phyloP scores from a whole-genome alignment of 1,140 invertebrate species.

The Bombus confusus region DNA sequence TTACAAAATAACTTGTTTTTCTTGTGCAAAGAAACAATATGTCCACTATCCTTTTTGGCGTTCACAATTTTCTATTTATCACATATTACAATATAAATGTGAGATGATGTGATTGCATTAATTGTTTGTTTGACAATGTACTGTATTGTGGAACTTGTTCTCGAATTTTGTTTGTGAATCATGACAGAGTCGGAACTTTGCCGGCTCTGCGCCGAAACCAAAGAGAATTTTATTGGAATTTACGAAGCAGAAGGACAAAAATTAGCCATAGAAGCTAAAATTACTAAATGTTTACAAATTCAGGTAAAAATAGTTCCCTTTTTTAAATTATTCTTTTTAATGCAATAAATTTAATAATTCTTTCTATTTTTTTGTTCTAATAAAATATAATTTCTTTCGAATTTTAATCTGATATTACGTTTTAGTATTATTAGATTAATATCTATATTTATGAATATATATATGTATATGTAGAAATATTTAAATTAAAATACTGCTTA shows the following conservation, averaged over 20 bases:
- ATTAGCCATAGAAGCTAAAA: slow-evolving; percentile 79
- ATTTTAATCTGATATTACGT: not conserved
- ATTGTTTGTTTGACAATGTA: slow-evolving; percentile 5
- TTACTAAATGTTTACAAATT: slow-evolving; percentile 81
- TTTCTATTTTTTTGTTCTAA: not conserved
- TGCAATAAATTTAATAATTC: not conserved
- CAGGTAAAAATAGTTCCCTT: slow-evolving; percentile 70
- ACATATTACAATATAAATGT: slow-evolving; percentile 28
- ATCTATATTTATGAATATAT: not conserved
- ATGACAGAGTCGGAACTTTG: slow-evolving; percentile 80
- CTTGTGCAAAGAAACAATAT: slow-evolving; percentile 64
- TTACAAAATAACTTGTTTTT: slow-evolving; percentile 19
- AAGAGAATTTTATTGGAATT: slow-evolving; percentile 79
- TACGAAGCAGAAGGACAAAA: slow-evolving; percentile 81
- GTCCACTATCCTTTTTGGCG: slow-evolving; percentile 68
- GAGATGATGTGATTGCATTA: slow-evolving; percentile 42
- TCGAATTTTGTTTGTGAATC: slow-evolving; percentile 49
- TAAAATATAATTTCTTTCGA: not conserved
- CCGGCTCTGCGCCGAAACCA: slow-evolving; percentile 83
- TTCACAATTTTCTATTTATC: slow-evolving; percentile 73
- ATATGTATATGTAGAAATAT: not conserved
- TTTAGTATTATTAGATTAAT: not conserved
- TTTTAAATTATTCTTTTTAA: not conserved
- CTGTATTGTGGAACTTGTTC: slow-evolving; percentile 13
- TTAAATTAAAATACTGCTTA: slow-evolving; percentile 23